Percentiles rank a stretch among this genome's conserved stretches.
Evolutionary conservation across 2,113 vertebrate species (phyloP).

Genomic region (Siniperca knerii): DNA sequence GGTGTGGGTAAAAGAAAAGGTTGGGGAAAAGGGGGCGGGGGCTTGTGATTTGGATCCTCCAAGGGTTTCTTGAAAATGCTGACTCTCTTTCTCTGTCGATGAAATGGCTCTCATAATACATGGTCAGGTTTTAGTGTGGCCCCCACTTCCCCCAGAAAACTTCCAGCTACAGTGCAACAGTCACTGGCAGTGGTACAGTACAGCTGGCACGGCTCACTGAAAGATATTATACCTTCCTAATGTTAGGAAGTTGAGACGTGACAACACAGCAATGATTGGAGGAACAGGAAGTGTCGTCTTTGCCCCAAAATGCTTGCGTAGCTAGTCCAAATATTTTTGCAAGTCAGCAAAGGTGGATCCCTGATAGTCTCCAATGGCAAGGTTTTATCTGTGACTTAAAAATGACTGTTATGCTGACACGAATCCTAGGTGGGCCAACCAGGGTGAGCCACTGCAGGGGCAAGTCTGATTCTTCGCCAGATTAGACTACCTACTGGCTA

Average conservation of each 20-base stretch:
- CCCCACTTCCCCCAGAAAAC: constrained; percentile 27
- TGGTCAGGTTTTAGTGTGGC: constrained; percentile 59
- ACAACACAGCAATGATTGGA: constrained; percentile 30
- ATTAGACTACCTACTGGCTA: constrained; percentile 25
- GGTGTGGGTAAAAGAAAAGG: constrained; percentile 76
- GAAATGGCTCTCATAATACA: constrained; percentile 69
- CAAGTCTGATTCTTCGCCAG: constrained; percentile 32
- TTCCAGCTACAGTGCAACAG: background rate
- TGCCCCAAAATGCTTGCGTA: constrained; percentile 56
- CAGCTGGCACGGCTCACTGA: constrained; percentile 50
- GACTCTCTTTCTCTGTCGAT: constrained; percentile 70
- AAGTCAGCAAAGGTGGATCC: constrained; percentile 73
- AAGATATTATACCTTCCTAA: constrained; percentile 30
- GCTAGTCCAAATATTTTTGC: constrained; percentile 60
- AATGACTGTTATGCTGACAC: constrained; percentile 73
- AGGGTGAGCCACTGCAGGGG: constrained; percentile 50
- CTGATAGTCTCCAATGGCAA: constrained; percentile 58
- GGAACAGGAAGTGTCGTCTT: constrained; percentile 64
- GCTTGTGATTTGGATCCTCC: constrained; percentile 76
- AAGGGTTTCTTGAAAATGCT: constrained; percentile 78
- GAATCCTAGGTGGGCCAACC: constrained; percentile 35
- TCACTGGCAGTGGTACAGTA: constrained; percentile 19
- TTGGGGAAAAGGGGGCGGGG: constrained; percentile 22
- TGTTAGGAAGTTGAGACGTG: constrained; percentile 45
- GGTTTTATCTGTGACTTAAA: constrained; percentile 61